Evolutionary conservation across 2,888 invertebrate species (phyloP), one percentile per base, ranked within the genome.

Genomic region (Phortica magna): DNA sequence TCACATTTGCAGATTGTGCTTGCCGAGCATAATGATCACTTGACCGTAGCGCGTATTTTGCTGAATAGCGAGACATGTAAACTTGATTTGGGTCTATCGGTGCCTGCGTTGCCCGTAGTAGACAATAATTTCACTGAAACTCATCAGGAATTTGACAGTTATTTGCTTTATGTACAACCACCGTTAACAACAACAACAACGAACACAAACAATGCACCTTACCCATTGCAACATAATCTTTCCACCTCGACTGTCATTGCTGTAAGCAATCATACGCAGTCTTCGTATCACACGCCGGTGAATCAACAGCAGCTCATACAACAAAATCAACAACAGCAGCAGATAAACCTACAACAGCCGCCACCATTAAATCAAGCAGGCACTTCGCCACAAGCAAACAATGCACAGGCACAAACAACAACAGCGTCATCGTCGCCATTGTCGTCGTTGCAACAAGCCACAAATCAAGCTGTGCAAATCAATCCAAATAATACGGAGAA

Each of bases 21-120:
- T 79, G 96, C 97, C 0, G 96, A 96, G 82, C 98, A 98, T 92
- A 95, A 96, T 87, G 98, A 98, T 92, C 97, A 98, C 92, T 93
- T 98, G 80, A 96, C 96, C 0, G 96, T 98, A 12, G 97, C 98
- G 0, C 94, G 96, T 72, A 95, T 97, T 75, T 92, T 98, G 80
- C 93, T 98, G 67, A 96, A 96, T 81, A 95, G 95, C 83, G 95
- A 96, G 89, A 96, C 97, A 0, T 94, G 94, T 72, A 95, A 95
- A 86, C 93, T 97, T 76, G 95, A 95, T 48, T 93, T 97, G 73
- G 96, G 96, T 0, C 91, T 96, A 19, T 93, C 95, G 0, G 95
- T 95, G 12, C 96, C 96, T 2, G 92, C 94, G 0, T 92, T 95
- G 79, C 94, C 95, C 3, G 94, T 96, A 1, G 91, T 95, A 55